A percentile compares a stretch with the other conserved stretches of the same genome.
These are phyloP conservation scores for Proctacanthus coquilletti DNA, from an alignment of 1,140 invertebrate genomes.

Conservation along the genomic window DNA sequence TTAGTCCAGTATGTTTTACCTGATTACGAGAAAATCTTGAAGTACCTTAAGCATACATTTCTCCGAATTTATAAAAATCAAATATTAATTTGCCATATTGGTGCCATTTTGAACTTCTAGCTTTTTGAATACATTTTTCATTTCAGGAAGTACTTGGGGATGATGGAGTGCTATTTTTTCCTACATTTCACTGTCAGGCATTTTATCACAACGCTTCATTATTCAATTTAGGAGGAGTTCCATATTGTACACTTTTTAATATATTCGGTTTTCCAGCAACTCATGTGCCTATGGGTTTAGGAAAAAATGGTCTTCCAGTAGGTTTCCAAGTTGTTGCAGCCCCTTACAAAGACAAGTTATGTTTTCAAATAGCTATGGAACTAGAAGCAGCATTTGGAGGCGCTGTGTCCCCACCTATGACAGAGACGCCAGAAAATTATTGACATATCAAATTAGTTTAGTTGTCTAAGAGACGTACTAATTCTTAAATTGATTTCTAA, in stretches of 20 bases:
- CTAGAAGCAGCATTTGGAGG: conserved; percentile 70
- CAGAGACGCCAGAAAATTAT: too few relatives aligned
- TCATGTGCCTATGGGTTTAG: conserved; percentile 52
- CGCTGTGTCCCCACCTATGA: conserved; percentile 45
- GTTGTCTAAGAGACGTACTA: too few relatives aligned
- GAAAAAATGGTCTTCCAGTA: conserved; percentile 46
- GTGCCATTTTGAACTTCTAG: too few relatives aligned
- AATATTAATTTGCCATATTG: too few relatives aligned
- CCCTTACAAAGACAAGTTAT: conserved; percentile 51
- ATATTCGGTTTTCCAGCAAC: conserved; percentile 57
- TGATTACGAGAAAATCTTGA: too few relatives aligned
- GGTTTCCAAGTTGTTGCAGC: conserved; percentile 54
- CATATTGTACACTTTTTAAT: conserved; percentile 61
- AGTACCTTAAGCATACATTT: too few relatives aligned
- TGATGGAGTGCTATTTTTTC: conserved; percentile 60
- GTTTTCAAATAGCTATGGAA: conserved; percentile 55
- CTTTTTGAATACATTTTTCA: conserved; percentile 4
- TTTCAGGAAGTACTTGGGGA: conserved; percentile 38
- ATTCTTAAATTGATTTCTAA: too few relatives aligned
- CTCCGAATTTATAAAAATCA: too few relatives aligned
- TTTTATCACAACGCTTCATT: conserved; percentile 45
- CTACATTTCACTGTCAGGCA: conserved; percentile 47
- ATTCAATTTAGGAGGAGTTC: conserved; percentile 39
- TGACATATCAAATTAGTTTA: too few relatives aligned
- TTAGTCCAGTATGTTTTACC: too few relatives aligned